Conservation (phyloP, 2,888 invertebrate species). For the Mactromeris polynyma region DNA sequence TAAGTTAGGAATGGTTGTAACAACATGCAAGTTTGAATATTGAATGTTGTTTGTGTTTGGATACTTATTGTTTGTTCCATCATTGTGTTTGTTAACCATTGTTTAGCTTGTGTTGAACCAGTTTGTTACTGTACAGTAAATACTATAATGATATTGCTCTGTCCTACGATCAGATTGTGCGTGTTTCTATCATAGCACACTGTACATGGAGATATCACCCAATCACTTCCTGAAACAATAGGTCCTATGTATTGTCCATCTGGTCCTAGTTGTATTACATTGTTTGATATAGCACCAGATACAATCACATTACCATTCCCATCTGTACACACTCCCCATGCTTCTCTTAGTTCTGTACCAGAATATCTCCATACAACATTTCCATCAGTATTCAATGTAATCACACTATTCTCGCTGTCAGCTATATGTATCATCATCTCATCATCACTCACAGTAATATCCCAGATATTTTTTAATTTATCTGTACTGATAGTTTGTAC, state of each 20-base stretch:
- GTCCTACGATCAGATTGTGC: background rate
- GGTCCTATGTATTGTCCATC: background rate
- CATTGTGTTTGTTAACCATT: no score
- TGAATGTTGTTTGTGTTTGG: no score
- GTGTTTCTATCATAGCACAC: background rate
- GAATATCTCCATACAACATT: conserved; percentile 14
- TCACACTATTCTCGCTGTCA: background rate
- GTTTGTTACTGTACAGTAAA: background rate
- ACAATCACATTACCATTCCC: conserved; percentile 13
- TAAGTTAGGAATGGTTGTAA: no score
- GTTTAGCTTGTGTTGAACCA: no score
- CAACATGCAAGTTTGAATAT: no score
- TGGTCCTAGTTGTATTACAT: background rate
- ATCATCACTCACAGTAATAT: conserved; percentile 20
- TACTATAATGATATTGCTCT: background rate
- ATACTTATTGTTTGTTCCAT: no score
- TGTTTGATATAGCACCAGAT: background rate
- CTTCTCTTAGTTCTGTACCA: background rate
- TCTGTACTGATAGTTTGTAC: background rate
- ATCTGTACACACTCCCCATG: background rate
- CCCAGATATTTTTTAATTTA: no score
- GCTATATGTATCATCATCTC: background rate
- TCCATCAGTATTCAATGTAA: background rate
- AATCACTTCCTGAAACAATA: background rate
- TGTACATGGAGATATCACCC: background rate